phyloP scores from a whole-genome alignment of 2,113 vertebrate species.

The Carassius auratus region DNA sequence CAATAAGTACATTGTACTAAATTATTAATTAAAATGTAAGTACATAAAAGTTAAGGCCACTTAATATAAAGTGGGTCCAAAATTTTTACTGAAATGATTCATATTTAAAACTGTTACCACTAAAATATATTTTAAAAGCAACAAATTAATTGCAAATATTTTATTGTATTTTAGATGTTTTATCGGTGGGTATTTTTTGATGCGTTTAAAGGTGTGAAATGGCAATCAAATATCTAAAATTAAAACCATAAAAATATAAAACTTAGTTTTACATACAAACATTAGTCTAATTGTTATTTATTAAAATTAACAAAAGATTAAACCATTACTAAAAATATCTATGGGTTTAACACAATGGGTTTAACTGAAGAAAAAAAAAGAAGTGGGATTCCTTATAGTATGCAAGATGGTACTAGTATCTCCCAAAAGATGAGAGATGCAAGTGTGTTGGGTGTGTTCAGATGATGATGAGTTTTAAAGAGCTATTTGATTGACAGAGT shows the following conservation, averaged over 20 bases:
- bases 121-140: neutral
- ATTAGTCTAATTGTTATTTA: neutral
- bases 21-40: too few relatives aligned
- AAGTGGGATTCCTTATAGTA: neutral
- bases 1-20: too few relatives aligned
- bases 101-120: neutral
- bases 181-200: too few relatives aligned
- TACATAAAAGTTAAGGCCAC: too few relatives aligned
- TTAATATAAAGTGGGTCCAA: too few relatives aligned
- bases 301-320: too few relatives aligned
- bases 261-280: neutral
- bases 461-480: neutral
- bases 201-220: too few relatives aligned
- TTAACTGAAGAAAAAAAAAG: neutral
- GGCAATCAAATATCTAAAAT: neutral
- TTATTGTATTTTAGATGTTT: neutral
- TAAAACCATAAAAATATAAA: neutral
- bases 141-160: neutral
- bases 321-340: neutral
- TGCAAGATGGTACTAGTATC: neutral
- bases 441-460: neutral
- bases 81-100: neutral
- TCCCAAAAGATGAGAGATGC: neutral
- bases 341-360: too few relatives aligned
- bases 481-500: constrained; percentile 7